Percentiles rank a stretch among this genome's conserved stretches.
phyloP scores from a whole-genome alignment of 2,888 invertebrate genomes.

The Xestia ashworthii region DNA sequence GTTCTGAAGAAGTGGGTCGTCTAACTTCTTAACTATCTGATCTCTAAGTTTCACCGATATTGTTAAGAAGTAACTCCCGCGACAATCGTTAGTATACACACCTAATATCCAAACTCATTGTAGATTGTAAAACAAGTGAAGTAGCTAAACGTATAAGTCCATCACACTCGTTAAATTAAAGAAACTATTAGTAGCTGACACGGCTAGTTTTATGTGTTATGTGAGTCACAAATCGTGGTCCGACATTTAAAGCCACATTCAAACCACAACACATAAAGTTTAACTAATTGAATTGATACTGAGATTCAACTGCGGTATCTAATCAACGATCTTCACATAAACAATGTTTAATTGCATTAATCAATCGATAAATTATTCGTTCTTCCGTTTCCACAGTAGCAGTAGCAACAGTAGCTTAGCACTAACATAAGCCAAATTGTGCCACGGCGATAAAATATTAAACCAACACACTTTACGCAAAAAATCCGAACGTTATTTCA shows the following conservation, averaged over 20 bases:
- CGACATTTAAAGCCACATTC: conserved; percentile 49
- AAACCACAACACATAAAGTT: conserved; percentile 22
- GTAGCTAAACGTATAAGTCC: conserved; percentile 13
- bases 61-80: conserved; percentile 12
- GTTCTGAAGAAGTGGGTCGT: conserved; percentile 46
- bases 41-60: conserved; percentile 23
- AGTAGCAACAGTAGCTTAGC: not conserved
- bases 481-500: conserved; percentile 38
- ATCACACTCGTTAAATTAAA: conserved; percentile 32
- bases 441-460: conserved; percentile 27
- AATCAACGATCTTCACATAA: conserved; percentile 28
- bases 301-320: conserved; percentile 19
- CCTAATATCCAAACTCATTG: not conserved
- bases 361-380: conserved; percentile 33
- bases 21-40: conserved; percentile 27
- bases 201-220: conserved; percentile 31
- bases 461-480: conserved; percentile 15
- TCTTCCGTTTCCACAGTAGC: not conserved
- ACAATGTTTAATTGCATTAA: conserved; percentile 25
- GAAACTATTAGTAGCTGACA: conserved; percentile 19
- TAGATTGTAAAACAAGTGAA: conserved; percentile 19
- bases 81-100: not conserved
- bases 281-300: conserved; percentile 43
- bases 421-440: not conserved
- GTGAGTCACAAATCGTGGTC: conserved; percentile 42